Evolutionary conservation across 2,797 vertebrate species (phyloP), one percentile per base, ranked within the genome.

Genomic region (Arremon brunneinucha): DNA sequence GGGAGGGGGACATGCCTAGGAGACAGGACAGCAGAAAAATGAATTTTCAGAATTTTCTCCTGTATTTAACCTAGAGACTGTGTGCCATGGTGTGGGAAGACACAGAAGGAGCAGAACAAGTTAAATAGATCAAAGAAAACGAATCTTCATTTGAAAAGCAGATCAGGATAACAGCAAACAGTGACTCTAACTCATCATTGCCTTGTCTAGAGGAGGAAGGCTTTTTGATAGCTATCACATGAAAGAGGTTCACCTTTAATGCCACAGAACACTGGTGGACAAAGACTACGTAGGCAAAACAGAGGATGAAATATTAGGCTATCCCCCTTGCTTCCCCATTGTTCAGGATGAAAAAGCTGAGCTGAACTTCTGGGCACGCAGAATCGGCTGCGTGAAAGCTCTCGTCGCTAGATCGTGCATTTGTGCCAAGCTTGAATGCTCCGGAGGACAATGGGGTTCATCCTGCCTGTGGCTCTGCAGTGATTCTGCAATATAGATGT

Each of bases 341-440:
- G 93, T 95, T 95, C 69, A 68, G 93, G 95, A 95, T 95, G 93
- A 96, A 96, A 91, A 88, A 94, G 89, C 94, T 70, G 47, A 95
- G 87, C 83, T 93, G 92, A 97, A 95, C 94, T 90, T 96, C 46
- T 96, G 90, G 92, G 90, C 87, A 94, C 5, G 0, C 71, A 57
- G 95, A 76, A 96, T 76, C 72, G 89, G 65, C 91, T 71, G 56
- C 13, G 91, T 92, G 91, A 91, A 96, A 94, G 89, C 94, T 79
- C 91, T 91, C 23, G 1, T 92, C 2, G 17, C 85, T 88, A 65
- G 91, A 72, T 91, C 14, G 2, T 84, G 74, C 67, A 1, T 94
- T 91, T 91, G 77, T 91, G 85, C 88, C 91, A 72, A 79, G 85
- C 41, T 88, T 96, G 93, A 95, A 96, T 91, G 68, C 83, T 64